Percentiles rank a stretch among this genome's conserved stretches.
phyloP scores from a whole-genome alignment of 1,140 invertebrate genomes.

The Leptinotarsa lineolata region DNA sequence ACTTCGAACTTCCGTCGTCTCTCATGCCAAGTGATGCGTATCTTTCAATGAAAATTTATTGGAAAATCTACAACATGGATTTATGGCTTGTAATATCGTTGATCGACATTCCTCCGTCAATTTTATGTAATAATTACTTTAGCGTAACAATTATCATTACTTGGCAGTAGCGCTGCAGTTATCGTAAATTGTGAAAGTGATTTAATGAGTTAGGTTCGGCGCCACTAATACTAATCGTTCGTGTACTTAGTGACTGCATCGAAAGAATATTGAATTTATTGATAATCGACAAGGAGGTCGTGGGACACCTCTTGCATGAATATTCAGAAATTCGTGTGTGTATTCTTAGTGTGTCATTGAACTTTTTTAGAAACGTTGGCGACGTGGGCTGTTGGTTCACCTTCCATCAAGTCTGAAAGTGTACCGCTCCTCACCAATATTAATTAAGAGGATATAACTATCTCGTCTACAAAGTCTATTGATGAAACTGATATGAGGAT shows the following conservation, averaged over 20 bases:
- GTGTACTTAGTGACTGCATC: not conserved
- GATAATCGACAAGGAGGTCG: not conserved
- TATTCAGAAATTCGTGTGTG: not conserved
- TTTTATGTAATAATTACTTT: constrained; percentile 7
- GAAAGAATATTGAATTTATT: not conserved
- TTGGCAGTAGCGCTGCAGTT: not conserved
- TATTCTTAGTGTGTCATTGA: constrained; percentile 1
- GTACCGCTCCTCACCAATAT: too few relatives aligned
- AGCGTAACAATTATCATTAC: constrained; percentile 1
- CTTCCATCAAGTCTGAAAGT: too few relatives aligned
- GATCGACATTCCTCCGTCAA: not conserved
- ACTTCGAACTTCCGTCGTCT: not conserved
- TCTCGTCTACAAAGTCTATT: too few relatives aligned
- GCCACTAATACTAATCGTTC: not conserved
- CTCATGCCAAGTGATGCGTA: not conserved
- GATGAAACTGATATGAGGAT: too few relatives aligned
- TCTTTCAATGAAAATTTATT: not conserved
- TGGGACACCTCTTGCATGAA: not conserved
- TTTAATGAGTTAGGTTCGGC: not conserved
- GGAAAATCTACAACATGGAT: not conserved
- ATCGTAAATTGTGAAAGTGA: constrained; percentile 3
- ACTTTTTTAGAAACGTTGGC: not conserved
- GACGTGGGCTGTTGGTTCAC: not conserved
- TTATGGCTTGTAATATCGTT: not conserved
- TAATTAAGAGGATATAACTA: too few relatives aligned